phyloP scores from a whole-genome alignment of 2,888 invertebrate genomes.

The Drosophila emarginata region DNA sequence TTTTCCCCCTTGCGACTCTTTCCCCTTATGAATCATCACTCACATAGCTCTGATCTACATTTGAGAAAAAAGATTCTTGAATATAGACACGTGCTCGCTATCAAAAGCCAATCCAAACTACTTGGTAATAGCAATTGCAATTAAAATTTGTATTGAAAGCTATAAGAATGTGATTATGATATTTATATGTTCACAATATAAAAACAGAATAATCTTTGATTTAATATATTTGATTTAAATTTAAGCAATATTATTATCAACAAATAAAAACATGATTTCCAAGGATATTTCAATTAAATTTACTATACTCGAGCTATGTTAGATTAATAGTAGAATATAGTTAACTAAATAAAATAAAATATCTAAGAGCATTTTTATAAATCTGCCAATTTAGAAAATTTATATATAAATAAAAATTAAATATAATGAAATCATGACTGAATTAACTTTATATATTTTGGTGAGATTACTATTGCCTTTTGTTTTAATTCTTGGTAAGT shows the following conservation, averaged over 20 bases:
- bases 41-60: neutral
- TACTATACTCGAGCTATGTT: too few species aligned
- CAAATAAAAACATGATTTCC: too few species aligned
- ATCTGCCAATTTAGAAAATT: too few species aligned
- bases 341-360: too few species aligned
- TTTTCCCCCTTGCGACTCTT: neutral
- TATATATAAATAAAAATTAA: neutral
- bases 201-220: too few species aligned
- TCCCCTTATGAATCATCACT: neutral
- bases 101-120: neutral
- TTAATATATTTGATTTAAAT: too few species aligned
- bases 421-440: slow-evolving; percentile 29
- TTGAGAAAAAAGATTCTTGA: neutral
- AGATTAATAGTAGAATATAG: too few species aligned
- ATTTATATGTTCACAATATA: too few species aligned
- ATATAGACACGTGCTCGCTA: neutral
- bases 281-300: too few species aligned
- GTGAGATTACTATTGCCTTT: slow-evolving; percentile 48
- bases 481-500: slow-evolving; percentile 50
- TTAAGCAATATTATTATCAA: too few species aligned
- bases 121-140: neutral
- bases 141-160: neutral
- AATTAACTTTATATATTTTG: slow-evolving; percentile 25
- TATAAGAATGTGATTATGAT: neutral
- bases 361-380: too few species aligned